Evolutionary conservation across 1,140 invertebrate genomes (phyloP), one percentile per base, ranked within the genome.

Genomic region (Papilio xuthus): DNA sequence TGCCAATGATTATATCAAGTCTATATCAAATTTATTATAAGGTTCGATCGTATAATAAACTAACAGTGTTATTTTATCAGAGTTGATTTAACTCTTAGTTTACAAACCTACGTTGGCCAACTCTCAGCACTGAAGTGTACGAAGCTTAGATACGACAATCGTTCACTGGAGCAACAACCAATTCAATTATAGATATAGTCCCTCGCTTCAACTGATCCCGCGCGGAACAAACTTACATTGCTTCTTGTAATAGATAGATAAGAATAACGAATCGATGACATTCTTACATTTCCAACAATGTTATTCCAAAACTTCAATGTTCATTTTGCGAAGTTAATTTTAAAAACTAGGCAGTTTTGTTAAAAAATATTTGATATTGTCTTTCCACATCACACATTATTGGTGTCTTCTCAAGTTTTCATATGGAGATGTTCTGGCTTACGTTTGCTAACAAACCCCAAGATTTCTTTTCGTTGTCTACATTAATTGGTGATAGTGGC

Each of bases 131-230:
- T 60, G 56, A 60, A 26, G 9, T 60, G 9, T 60, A 60, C 56
- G 23, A 60, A 60, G 56, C 56, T 60, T 60, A 15, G 56, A 23
- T 60, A 60, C 56, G 56, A 60, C 56, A 60, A 26, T 26, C 56
- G 23, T 60, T 60, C 23, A 12, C 23, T 26, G 56, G 20, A 60
- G 56, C 23, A 60, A 60, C 56, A 60, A 60, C 56, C 56, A 60
- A 60, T 26, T 60, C 56, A 60, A 60, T 60, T 60, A 60, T 60
- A 60, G 56, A 60, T 26, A 56, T 56, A 60, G 56, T 60, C 56
- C 12, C 20, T 53, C n/a, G n/a, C 23, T 60, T 26, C 56, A 60
- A 60, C 56, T 56, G 53, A 56, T 56, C 6, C 20, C 18, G 56
- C 26, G 18, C 56, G 50, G 50, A 53, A 53, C 56, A 26, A 60